These are phyloP conservation scores for Leucophora obtusa DNA, from an alignment of 2,888 invertebrate species.

Conservation along the genomic window DNA sequence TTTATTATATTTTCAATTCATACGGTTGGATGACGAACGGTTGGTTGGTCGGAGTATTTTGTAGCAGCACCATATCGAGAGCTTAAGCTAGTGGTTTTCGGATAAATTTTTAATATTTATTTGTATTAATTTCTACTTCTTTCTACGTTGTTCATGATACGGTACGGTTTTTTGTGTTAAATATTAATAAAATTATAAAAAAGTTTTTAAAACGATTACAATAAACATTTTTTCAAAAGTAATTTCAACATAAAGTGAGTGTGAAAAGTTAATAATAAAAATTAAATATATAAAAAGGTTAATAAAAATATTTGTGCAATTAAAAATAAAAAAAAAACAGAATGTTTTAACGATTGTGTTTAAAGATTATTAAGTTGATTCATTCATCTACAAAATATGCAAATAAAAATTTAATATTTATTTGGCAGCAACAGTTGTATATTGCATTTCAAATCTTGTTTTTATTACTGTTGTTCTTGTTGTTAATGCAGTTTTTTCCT, in stretches of 20 bases:
- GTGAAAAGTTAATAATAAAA: not conserved
- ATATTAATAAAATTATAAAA: not conserved
- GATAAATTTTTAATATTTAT: slow-evolving; percentile 36
- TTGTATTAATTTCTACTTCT: slow-evolving; percentile 9
- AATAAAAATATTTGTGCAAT: slow-evolving; percentile 1
- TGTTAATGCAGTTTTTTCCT: slow-evolving; percentile 10
- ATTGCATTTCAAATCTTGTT: slow-evolving; percentile 15
- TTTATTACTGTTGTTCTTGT: slow-evolving; percentile 1
- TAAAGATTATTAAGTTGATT: not conserved
- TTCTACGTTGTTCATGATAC: slow-evolving; percentile 16
- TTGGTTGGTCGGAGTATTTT: slow-evolving; percentile 28
- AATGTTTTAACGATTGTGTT: not conserved
- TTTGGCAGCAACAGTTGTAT: not conserved
- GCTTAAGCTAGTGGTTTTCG: slow-evolving; percentile 48
- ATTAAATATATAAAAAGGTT: not conserved
- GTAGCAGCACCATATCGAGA: slow-evolving; percentile 49
- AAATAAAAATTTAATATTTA: not conserved
- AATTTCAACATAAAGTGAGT: not conserved
- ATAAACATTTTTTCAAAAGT: not conserved
- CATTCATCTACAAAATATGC: not conserved
- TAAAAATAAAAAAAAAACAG: not conserved
- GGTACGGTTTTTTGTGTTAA: slow-evolving; percentile 34
- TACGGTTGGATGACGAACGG: slow-evolving; percentile 40
- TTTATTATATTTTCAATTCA: slow-evolving; percentile 30
- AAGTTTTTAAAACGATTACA: not conserved